Conservation (phyloP, 2,113 vertebrate genomes). For the Rhineura floridana region DNA sequence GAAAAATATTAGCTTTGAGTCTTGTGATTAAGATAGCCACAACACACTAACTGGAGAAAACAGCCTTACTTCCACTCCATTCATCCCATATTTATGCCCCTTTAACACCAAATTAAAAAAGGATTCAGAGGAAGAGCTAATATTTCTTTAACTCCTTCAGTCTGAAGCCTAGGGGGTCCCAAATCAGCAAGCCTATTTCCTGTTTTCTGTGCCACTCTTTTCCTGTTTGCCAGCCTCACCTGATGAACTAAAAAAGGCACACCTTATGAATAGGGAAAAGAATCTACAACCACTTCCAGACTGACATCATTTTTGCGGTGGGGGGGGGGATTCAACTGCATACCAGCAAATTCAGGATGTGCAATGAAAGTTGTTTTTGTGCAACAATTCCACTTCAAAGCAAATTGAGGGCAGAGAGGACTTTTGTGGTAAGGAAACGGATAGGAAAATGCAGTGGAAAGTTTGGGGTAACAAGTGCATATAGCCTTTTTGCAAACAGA, state of each 20-base stretch:
- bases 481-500: too few species aligned
- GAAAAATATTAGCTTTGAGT: background rate
- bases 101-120: background rate
- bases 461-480: too few species aligned
- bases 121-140: background rate
- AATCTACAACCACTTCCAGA: too few species aligned
- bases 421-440: too few species aligned
- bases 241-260: background rate
- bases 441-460: too few species aligned
- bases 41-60: background rate
- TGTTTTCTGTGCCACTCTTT: background rate
- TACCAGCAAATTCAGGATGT: too few species aligned
- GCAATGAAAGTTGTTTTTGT: too few species aligned
- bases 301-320: too few species aligned
- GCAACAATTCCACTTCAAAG: too few species aligned
- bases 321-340: too few species aligned
- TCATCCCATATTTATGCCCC: background rate
- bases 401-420: too few species aligned
- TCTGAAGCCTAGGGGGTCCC: background rate
- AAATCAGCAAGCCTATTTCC: background rate
- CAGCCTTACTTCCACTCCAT: background rate
- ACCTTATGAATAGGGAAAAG: background rate
- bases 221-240: background rate
- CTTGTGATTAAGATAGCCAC: background rate
- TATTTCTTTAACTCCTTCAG: background rate